phyloP scores from a whole-genome alignment of 2,888 invertebrate species.

The Drosophila affinis region DNA sequence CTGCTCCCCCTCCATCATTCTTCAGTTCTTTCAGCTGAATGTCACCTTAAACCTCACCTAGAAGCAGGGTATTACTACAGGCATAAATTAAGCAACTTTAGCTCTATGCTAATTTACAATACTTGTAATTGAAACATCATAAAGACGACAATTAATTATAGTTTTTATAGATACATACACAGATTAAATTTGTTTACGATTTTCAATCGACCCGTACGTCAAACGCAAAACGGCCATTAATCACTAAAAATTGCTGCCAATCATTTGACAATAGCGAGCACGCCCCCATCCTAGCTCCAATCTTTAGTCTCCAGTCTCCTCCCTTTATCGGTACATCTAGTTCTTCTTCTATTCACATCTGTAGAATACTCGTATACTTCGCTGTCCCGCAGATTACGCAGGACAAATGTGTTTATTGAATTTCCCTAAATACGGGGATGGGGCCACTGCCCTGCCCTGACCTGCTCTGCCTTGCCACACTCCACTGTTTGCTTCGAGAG shows the following conservation, averaged over 20 bases:
- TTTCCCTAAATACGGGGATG: conserved; percentile 60
- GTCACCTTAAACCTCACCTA: conserved; percentile 9
- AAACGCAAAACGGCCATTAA: conserved; percentile 52
- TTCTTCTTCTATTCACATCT: background rate
- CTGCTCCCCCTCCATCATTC: background rate
- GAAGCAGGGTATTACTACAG: conserved; percentile 8
- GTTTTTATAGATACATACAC: conserved; percentile 9
- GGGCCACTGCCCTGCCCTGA: background rate
- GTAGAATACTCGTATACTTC: background rate
- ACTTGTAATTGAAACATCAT: conserved; percentile 66
- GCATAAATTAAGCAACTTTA: conserved; percentile 41
- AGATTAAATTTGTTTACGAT: conserved; percentile 56
- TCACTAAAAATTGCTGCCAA: conserved; percentile 52
- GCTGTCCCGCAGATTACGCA: background rate
- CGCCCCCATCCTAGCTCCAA: conserved; percentile 37
- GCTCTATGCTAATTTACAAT: conserved; percentile 48
- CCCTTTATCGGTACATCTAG: background rate
- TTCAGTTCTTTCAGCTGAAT: background rate
- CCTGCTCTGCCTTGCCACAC: too few species aligned
- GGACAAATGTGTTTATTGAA: conserved; percentile 63
- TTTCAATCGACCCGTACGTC: conserved; percentile 6
- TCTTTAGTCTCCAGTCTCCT: background rate
- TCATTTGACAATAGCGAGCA: conserved; percentile 48
- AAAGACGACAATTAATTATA: conserved; percentile 58
- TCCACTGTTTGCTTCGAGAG: conserved; percentile 2